Percentiles rank a stretch among this genome's conserved stretches.
Conservation (phyloP, 2,888 invertebrate genomes). For the Apeira syringaria region DNA sequence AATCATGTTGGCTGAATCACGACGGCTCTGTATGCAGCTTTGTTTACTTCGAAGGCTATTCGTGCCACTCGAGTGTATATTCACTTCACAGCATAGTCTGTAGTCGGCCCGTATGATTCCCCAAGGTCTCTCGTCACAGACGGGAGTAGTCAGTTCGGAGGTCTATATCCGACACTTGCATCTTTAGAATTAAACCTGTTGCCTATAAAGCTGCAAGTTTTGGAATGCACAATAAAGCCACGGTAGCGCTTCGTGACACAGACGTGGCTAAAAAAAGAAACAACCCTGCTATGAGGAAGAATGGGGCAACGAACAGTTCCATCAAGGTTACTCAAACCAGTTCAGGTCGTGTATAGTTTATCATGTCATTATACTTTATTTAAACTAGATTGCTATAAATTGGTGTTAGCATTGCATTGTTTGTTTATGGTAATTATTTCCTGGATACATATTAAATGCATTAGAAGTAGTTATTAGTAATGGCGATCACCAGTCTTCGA, state of each 20-base stretch:
- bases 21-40: constrained; percentile 47
- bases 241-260: constrained; percentile 37
- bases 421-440: constrained; percentile 28
- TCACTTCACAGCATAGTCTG: constrained; percentile 55
- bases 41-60: constrained; percentile 58
- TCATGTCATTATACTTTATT: constrained; percentile 20
- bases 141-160: constrained; percentile 64
- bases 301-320: constrained; percentile 31
- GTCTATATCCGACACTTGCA: constrained; percentile 47
- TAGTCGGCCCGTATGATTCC: constrained; percentile 54
- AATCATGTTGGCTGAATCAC: constrained; percentile 50
- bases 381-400: constrained; percentile 16
- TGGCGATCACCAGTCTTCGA: constrained; percentile 21
- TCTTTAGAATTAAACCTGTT: constrained; percentile 33
- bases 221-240: constrained; percentile 36
- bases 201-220: constrained; percentile 62
- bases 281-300: constrained; percentile 51
- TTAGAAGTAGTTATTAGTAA: constrained; percentile 20
- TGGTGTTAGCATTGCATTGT: constrained; percentile 18
- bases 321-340: constrained; percentile 33
- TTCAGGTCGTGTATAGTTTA: constrained; percentile 26
- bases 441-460: constrained; percentile 6
- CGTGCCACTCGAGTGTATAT: constrained; percentile 44
- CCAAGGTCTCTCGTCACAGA: constrained; percentile 40
- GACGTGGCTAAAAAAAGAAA: constrained; percentile 38